Base-by-base conservation (phyloP, 1,140 invertebrate genomes). In the Drosophila sucinea region DNA sequence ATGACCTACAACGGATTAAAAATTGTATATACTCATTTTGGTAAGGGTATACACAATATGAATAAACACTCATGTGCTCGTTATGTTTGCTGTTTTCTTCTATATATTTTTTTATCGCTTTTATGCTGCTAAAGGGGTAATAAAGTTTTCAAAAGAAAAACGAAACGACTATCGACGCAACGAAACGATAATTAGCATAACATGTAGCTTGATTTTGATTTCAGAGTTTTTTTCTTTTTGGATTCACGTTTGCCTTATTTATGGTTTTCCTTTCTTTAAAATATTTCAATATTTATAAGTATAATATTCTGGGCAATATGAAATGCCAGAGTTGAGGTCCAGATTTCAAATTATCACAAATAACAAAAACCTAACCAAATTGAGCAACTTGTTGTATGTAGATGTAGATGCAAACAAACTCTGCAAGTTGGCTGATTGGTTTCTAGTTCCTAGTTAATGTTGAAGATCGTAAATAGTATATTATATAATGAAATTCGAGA, bases 281-380 rank as follows among this genome's bases (percentile, higher is more conserved):
- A 51, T 51, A 51, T 51, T 51, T 51, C 44, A 51, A 51, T 51
- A 51, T 51, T 51, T 51, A 51, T 51, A 51, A 51, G 44, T 51
- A 51, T 51, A 51, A 51, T 51, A 51, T 51, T 51, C 44, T 27
- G 44, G 44, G 44, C 44, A 51, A 51, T 51, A 51, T 51, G 23
- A 51, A 51, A 51, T 51, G 44, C 44, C 44, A 51, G 44, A 51
- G 44, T 51, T 51, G 44, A 51, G 44, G 44, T 51, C 44, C 44
- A 51, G 44, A 51, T 51, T 51, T 51, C 23, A 51, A 51, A 51
- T 51, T 51, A 51, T 51, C 44, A 51, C 44, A 51, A 51, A 51
- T 23, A 10, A 27, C 44, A 51, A 51, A 25, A 51, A 27, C 44
- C 44, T 10, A 23, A 27, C 44, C 44, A 51, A 51, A 51, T 51